Evolutionary conservation across 1,140 invertebrate genomes (phyloP).

Genomic region (Wiebesia pumilae): DNA sequence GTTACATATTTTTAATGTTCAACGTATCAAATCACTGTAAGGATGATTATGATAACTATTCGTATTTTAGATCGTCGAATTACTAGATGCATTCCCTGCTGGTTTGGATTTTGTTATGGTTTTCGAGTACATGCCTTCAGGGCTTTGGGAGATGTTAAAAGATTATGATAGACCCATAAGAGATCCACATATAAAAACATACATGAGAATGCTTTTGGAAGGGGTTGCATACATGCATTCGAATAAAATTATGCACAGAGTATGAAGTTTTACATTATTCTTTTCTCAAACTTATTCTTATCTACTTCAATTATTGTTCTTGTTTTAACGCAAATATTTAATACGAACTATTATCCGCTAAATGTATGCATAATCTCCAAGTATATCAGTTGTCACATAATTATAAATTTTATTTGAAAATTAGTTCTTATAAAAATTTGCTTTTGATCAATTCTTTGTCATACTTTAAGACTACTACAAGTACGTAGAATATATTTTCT

Average conservation of each 20-base stretch:
- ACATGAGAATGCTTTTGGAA: constrained; percentile 92
- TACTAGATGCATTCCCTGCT: constrained; percentile 93
- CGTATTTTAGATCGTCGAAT: constrained; percentile 84
- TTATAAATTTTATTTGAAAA: too few species aligned
- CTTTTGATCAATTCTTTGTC: too few species aligned
- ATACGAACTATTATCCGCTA: background rate
- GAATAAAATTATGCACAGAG: constrained; percentile 95
- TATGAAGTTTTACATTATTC: constrained; percentile 67
- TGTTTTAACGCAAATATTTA: background rate
- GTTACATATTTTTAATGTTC: too few species aligned
- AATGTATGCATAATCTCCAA: background rate
- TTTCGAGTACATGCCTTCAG: constrained; percentile 94
- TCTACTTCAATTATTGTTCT: background rate
- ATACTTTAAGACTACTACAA: too few species aligned
- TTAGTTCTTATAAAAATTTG: too few species aligned
- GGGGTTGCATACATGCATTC: constrained; percentile 93
- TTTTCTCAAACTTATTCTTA: background rate
- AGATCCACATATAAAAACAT: constrained; percentile 87
- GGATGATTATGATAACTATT: background rate
- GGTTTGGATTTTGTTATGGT: constrained; percentile 92
- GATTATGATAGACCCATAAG: constrained; percentile 84
- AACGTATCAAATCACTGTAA: background rate
- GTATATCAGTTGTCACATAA: too few species aligned
- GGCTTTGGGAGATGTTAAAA: constrained; percentile 90
- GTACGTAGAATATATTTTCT: too few species aligned